phyloP scores from a whole-genome alignment of 2,113 vertebrate species.

The Galbula dea region DNA sequence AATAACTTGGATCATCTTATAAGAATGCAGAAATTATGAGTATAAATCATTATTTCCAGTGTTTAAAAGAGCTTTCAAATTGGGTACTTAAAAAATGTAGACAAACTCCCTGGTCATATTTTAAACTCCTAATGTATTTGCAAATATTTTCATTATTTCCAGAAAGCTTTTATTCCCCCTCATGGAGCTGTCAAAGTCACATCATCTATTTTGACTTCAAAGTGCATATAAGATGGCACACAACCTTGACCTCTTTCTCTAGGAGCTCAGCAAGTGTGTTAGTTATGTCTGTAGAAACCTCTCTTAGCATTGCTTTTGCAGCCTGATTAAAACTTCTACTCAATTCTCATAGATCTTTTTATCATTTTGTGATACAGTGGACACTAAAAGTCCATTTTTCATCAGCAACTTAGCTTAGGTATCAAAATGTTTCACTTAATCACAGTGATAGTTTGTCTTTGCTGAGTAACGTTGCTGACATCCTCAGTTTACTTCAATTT shows the following conservation, averaged over 20 bases:
- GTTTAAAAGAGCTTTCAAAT: background rate
- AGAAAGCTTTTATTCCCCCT: background rate
- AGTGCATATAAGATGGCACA: background rate
- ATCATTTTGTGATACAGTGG: background rate
- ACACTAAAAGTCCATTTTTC: background rate
- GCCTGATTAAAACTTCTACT: background rate
- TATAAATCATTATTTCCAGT: background rate
- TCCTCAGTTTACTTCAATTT: background rate
- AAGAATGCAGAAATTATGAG: background rate
- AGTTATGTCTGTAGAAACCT: background rate
- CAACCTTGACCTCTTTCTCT: background rate
- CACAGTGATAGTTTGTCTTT: background rate
- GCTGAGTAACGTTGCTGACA: background rate
- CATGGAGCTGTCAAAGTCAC: background rate
- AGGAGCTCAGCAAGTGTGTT: background rate
- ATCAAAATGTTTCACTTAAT: background rate
- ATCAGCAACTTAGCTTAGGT: background rate
- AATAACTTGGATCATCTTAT: background rate
- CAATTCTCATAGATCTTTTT: background rate
- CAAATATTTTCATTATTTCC: background rate
- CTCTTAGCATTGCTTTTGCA: background rate
- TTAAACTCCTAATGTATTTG: background rate
- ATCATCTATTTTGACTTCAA: background rate
- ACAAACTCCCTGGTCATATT: background rate
- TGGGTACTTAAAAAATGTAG: background rate